A percentile compares a stretch with the other conserved stretches of the same genome.
Evolutionary conservation across 2,888 invertebrate genomes (phyloP).

Genomic region (Philaethria dido): DNA sequence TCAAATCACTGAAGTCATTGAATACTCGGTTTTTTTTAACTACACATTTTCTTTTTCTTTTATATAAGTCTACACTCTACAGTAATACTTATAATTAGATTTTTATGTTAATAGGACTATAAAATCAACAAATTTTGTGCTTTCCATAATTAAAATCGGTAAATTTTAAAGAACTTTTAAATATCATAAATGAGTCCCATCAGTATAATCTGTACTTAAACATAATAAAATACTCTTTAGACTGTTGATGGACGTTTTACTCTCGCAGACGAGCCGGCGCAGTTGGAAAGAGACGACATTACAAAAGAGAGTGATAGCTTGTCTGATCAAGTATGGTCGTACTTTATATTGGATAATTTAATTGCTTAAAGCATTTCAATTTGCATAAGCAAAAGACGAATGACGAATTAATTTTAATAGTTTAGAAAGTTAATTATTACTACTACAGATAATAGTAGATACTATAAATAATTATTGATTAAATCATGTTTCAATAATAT

Average conservation of each 20-base stretch:
- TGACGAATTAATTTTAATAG: constrained; percentile 3
- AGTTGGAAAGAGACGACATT: constrained; percentile 54
- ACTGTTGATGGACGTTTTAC: constrained; percentile 39
- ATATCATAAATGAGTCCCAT: constrained; percentile 10
- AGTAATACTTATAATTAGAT: constrained; percentile 3
- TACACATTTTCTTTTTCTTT: background rate
- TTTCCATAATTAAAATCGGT: constrained; percentile 15
- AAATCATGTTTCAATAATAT: background rate
- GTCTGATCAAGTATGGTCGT: constrained; percentile 33
- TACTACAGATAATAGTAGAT: background rate
- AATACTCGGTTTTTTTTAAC: background rate
- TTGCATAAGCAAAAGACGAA: constrained; percentile 15
- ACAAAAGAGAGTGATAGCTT: constrained; percentile 48
- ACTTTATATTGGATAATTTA: constrained; percentile 25
- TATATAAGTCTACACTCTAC: background rate
- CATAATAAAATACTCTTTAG: constrained; percentile 43
- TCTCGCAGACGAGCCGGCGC: constrained; percentile 70
- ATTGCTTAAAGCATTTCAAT: constrained; percentile 2
- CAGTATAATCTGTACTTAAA: constrained; percentile 37
- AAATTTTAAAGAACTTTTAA: constrained; percentile 10
- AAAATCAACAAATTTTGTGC: constrained; percentile 13
- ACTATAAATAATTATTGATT: background rate
- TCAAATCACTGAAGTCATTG: constrained; percentile 29
- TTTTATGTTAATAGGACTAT: constrained; percentile 4
- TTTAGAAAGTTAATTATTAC: constrained; percentile 7